Percentiles rank a stretch among this genome's conserved stretches.
Conservation (phyloP, 1,140 invertebrate genomes). For the Rhyacophila brunnea region DNA sequence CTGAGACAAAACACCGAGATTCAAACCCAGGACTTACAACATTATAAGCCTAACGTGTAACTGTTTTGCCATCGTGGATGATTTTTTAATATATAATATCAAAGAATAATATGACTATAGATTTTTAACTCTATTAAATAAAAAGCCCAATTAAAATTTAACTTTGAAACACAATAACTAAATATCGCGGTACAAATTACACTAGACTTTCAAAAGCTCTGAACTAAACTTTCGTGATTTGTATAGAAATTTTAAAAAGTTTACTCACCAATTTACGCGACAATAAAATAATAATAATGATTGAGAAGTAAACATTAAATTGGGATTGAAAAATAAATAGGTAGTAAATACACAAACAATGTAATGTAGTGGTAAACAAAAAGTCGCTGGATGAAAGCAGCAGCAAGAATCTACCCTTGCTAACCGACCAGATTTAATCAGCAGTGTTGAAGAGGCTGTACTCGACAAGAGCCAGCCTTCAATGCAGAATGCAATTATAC, state of each 20-base stretch:
- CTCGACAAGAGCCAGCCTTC: slow-evolving; percentile 7
- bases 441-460: slow-evolving; percentile 28
- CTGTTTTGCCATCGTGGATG: too few relatives aligned
- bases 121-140: too few relatives aligned
- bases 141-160: slow-evolving; percentile 19
- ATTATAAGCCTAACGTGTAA: too few relatives aligned
- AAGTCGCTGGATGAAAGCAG: slow-evolving; percentile 11
- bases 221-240: slow-evolving; percentile 11
- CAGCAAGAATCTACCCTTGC: slow-evolving; percentile 1
- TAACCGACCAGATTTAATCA: slow-evolving; percentile 25
- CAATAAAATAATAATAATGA: background rate
- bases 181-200: slow-evolving; percentile 9
- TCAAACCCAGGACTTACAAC: too few relatives aligned
- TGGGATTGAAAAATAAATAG: slow-evolving; percentile 8
- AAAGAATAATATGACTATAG: too few relatives aligned
- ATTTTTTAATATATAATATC: too few relatives aligned
- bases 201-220: background rate
- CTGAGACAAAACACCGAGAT: too few relatives aligned
- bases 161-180: background rate
- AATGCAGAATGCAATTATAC: slow-evolving; percentile 31
- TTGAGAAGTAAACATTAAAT: background rate
- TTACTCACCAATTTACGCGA: slow-evolving; percentile 18
- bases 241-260: slow-evolving; percentile 9
- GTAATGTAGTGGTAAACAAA: slow-evolving; percentile 3
- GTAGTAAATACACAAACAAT: slow-evolving; percentile 9